A percentile compares a stretch with the other conserved stretches of the same genome.
phyloP scores from a whole-genome alignment of 2,797 vertebrate species.

The Hyperoplus lanceolatus region DNA sequence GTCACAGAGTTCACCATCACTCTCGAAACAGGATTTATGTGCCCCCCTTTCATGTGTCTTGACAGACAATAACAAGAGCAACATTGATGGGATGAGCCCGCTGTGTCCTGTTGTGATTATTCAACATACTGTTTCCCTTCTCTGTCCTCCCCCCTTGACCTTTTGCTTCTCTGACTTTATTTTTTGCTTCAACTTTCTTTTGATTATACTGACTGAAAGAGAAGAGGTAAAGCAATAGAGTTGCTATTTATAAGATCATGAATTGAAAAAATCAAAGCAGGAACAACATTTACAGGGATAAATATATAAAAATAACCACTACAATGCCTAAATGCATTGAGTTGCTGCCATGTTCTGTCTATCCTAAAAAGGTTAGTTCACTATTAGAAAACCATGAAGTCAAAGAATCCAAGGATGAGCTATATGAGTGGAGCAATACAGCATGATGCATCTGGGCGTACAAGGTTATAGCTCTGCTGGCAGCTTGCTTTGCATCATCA shows the following conservation, averaged over 20 bases:
- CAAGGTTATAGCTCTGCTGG: slow-evolving; percentile 21
- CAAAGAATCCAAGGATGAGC: slow-evolving; percentile 25
- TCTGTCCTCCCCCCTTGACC: background rate
- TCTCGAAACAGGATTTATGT: background rate
- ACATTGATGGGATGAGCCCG: background rate
- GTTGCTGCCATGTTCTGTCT: slow-evolving; percentile 2
- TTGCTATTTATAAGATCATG: slow-evolving; percentile 3
- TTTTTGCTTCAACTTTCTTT: too few relatives aligned
- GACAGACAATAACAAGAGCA: background rate
- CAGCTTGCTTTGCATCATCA: slow-evolving; percentile 17
- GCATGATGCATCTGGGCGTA: slow-evolving; percentile 12
- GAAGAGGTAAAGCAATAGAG: background rate
- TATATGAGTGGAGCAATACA: slow-evolving; percentile 16
- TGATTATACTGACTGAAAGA: background rate
- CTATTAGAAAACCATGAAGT: slow-evolving; percentile 25
- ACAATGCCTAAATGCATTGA: too few relatives aligned
- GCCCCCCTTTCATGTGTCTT: background rate
- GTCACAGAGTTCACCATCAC: slow-evolving; percentile 37
- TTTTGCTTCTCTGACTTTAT: background rate
- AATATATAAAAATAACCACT: background rate
- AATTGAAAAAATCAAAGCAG: background rate
- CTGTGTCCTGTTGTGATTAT: background rate
- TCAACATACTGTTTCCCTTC: background rate
- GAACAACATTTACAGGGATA: background rate
- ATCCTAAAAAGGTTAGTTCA: slow-evolving; percentile 31